Evolutionary conservation across 2,113 vertebrate genomes (phyloP).

Genomic region (Cynopterus brachyotis): DNA sequence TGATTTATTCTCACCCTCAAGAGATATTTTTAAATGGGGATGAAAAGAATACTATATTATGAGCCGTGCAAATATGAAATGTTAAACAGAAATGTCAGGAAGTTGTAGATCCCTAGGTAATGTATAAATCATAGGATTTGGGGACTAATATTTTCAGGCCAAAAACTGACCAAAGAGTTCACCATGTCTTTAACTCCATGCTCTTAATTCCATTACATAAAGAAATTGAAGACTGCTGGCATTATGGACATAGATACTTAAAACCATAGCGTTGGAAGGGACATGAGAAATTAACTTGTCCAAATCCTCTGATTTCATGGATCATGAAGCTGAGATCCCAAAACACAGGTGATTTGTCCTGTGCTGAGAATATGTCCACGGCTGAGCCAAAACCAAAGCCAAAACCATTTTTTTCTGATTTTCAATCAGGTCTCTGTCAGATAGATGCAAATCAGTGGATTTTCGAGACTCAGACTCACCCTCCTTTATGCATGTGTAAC

Average conservation of each 20-base stretch:
- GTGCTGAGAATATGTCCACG: neutral
- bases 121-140: neutral
- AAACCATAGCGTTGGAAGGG: neutral
- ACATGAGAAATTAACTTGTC: neutral
- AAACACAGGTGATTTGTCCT: neutral
- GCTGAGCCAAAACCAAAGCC: neutral
- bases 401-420: neutral
- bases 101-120: neutral
- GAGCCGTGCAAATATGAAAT: neutral
- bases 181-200: neutral
- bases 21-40: neutral
- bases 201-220: neutral
- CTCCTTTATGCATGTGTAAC: accelerated
- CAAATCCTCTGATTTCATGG: neutral
- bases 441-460: neutral
- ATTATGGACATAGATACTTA: neutral
- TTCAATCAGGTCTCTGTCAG: neutral
- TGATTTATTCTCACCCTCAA: neutral
- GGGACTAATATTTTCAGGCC: neutral
- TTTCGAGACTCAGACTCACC: neutral
- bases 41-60: neutral
- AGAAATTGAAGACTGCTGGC: neutral
- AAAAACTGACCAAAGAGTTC: neutral
- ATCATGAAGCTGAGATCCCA: neutral
- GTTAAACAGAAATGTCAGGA: neutral